These are phyloP conservation scores for Epistrophe grossulariae DNA, from an alignment of 2,888 invertebrate genomes.

Conservation along the genomic window DNA sequence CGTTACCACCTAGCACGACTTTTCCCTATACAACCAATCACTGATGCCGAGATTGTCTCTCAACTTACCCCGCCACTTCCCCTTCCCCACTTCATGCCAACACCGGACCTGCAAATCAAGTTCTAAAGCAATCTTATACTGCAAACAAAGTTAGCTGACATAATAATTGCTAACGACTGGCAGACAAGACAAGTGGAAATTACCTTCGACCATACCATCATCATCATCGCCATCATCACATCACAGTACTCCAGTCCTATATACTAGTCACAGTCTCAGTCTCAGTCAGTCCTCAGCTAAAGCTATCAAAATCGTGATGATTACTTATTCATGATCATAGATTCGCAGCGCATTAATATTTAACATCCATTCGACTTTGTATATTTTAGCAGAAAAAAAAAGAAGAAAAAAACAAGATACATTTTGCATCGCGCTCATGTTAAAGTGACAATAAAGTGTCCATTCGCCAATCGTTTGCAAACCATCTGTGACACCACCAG, in stretches of 20 bases:
- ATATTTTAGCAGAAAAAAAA: slow-evolving; percentile 19
- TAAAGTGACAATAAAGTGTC: slow-evolving; percentile 76
- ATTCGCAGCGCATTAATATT: slow-evolving; percentile 75
- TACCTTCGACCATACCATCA: slow-evolving; percentile 51
- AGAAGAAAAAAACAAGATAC: slow-evolving; percentile 12
- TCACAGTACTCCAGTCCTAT: slow-evolving; percentile 9
- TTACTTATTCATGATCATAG: slow-evolving; percentile 74
- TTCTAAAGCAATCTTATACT: slow-evolving; percentile 3
- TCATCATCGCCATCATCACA: slow-evolving; percentile 29
- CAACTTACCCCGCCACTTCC: too few species aligned
- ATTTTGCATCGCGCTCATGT: slow-evolving; percentile 58
- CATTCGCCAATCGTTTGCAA: slow-evolving; percentile 77
- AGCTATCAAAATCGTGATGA: slow-evolving; percentile 68
- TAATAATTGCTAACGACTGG: slow-evolving; percentile 72
- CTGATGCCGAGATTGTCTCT: slow-evolving; percentile 44
- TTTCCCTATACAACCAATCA: slow-evolving; percentile 36
- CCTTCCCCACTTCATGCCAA: too few species aligned
- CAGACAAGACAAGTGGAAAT: slow-evolving; percentile 75
- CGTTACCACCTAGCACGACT: slow-evolving; percentile 62
- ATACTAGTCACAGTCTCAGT: neutral
- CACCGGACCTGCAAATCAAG: neutral
- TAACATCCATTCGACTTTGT: slow-evolving; percentile 65
- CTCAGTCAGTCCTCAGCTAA: neutral
- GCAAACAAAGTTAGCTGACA: slow-evolving; percentile 61
- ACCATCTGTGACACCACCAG: slow-evolving; percentile 66